Base-by-base conservation (phyloP, 2,113 vertebrate genomes). In the Charina bottae region DNA sequence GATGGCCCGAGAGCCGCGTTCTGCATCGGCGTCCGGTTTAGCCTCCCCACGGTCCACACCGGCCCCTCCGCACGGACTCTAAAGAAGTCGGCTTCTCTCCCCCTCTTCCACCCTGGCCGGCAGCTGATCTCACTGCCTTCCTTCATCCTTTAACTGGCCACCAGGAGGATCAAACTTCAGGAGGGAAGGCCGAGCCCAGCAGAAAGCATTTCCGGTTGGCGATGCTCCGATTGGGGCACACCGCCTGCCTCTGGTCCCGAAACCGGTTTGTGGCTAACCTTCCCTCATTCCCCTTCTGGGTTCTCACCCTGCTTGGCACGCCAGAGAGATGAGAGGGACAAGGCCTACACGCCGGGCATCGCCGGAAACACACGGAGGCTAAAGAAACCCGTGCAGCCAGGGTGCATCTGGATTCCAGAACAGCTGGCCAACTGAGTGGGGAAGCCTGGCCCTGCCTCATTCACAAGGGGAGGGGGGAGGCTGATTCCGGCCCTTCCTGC, bases 261-360 rank as follows among this genome's bases (percentile, higher is more conserved):
- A 72, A 5, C 4, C 0, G n/a, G n/a, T 13, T 13, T 12, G 5
- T 15, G 64, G 64, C 64, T 78, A 19, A 37, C 37, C 21, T 7
- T 0, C 6, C 4, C 28, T 4, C 49, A 4, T 49, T 49, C 28
- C 62, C 6, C 6, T 72, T 8, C 13, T 33, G 17, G 0, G 2
- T 33, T 72, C 33, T 68, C 17, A 72, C 15, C 1, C 17, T 8
- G 68, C 33, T 78, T 19, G n/a, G n/a, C 19, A 19, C 6, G 49
- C 49, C 49, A 49, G 49, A n/a, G 64, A 68, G n/a, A 17, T 2
- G n/a, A 37, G 33, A 37, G 19, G 2, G 6, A 15, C n/a, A 6
- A 78, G 68, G 15, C 37, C 19, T 7, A 19, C 33, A 19, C 15
- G 15, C 68, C 21, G 33, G 17, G 37, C n/a, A 19, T 37, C n/a